phyloP scores from a whole-genome alignment of 1,140 invertebrate species.

The Ceratosolen fusciceps region DNA sequence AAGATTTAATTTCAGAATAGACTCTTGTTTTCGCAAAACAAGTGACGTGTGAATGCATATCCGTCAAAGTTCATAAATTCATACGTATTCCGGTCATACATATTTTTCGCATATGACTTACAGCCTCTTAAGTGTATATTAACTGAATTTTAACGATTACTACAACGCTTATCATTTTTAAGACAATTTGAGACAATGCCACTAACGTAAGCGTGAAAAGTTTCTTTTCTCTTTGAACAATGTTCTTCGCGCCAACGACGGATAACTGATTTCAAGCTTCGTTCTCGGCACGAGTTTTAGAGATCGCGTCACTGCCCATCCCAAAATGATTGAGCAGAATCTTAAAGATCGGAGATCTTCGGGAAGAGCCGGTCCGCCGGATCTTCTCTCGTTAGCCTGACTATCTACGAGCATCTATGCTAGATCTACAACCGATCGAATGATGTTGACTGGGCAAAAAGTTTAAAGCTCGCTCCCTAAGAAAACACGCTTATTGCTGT shows the following conservation, averaged over 20 bases:
- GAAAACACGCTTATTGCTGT: neutral
- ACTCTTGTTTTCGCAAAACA: too few species aligned
- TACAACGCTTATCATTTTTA: neutral
- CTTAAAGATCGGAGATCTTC: slow-evolving; percentile 33
- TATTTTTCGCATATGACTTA: neutral
- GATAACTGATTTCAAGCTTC: slow-evolving; percentile 60
- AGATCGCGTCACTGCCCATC: neutral
- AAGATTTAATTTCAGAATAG: too few species aligned
- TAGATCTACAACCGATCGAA: neutral
- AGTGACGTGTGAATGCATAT: too few species aligned
- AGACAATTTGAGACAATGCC: neutral
- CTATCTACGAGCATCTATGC: slow-evolving; percentile 24
- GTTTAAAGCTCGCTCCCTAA: neutral
- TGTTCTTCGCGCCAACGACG: slow-evolving; percentile 42
- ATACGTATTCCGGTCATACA: neutral
- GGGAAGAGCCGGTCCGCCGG: too few species aligned
- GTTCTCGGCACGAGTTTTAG: slow-evolving; percentile 33
- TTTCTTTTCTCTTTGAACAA: neutral
- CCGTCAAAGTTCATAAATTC: too few species aligned
- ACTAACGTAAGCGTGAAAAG: slow-evolving; percentile 23
- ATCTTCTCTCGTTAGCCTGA: neutral
- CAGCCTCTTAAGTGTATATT: neutral
- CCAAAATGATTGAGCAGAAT: slow-evolving; percentile 47
- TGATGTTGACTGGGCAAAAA: slow-evolving; percentile 35
- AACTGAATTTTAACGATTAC: slow-evolving; percentile 2